Conservation (phyloP, 2,888 invertebrate genomes). For the Andrena haemorrhoa region DNA sequence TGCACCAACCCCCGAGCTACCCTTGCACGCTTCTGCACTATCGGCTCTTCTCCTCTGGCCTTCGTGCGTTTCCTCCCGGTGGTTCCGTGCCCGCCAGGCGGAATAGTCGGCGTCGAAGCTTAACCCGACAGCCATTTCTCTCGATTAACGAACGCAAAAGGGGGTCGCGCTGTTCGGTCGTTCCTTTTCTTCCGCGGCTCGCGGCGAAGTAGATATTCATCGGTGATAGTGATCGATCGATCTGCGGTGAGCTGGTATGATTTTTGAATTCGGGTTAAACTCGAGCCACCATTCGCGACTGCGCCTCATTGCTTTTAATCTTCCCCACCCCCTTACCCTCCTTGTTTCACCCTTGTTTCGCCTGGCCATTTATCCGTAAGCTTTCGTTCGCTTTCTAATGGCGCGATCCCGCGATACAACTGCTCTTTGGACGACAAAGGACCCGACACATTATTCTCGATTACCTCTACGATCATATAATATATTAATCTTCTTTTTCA, state of each 20-base stretch:
- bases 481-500: constrained; percentile 53
- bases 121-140: constrained; percentile 37
- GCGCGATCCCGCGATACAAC: constrained; percentile 46
- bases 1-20: constrained; percentile 53
- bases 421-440: constrained; percentile 56
- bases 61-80: neutral
- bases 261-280: constrained; percentile 34
- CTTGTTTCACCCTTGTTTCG: neutral
- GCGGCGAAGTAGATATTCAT: neutral
- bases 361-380: constrained; percentile 17
- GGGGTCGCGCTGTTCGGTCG: neutral
- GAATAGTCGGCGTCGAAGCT: constrained; percentile 38
- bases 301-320: neutral
- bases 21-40: constrained; percentile 31
- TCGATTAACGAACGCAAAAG: constrained; percentile 14
- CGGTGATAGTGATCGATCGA: constrained; percentile 10
- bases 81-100: neutral
- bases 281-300: constrained; percentile 17
- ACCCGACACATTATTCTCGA: constrained; percentile 53
- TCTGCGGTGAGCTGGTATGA: neutral
- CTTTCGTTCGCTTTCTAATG: constrained; percentile 30
- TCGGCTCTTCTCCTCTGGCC: neutral
- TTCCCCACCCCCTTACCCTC: neutral
- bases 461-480: constrained; percentile 62
- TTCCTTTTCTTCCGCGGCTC: neutral